Percentiles rank a stretch among this genome's conserved stretches.
These are phyloP conservation scores for Hylia prasina DNA, from an alignment of 2,113 vertebrate species.

Conservation along the genomic window DNA sequence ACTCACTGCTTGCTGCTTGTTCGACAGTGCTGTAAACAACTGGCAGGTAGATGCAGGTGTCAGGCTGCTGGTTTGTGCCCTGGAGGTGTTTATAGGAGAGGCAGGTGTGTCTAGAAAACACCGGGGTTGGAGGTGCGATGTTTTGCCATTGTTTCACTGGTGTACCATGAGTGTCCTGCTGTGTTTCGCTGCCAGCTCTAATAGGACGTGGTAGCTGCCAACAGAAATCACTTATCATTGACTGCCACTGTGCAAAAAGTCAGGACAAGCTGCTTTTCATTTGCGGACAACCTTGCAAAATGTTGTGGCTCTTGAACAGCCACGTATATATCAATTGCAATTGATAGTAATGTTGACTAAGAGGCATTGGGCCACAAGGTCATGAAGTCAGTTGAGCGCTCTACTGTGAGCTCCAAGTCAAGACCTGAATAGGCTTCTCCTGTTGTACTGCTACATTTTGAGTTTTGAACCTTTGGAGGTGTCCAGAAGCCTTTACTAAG, in stretches of 20 bases:
- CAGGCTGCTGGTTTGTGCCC: background rate
- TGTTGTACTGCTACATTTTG: background rate
- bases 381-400: background rate
- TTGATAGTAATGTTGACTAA: background rate
- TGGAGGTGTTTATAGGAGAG: background rate
- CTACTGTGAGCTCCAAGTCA: background rate
- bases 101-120: background rate
- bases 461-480: background rate
- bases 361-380: background rate
- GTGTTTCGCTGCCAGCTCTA: background rate
- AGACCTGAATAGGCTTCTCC: background rate
- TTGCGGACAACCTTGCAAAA: background rate
- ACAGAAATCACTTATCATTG: background rate
- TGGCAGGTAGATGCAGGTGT: slow-evolving; percentile 6
- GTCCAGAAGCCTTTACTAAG: background rate
- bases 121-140: background rate
- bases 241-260: background rate
- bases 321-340: background rate
- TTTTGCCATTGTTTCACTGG: background rate
- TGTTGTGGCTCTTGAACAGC: background rate
- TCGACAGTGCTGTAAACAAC: background rate
- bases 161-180: background rate
- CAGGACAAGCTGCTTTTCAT: background rate
- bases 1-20: background rate
- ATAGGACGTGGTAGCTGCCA: rapidly evolving